phyloP scores from a whole-genome alignment of 2,113 vertebrate genomes.

The Tamias sibiricus region DNA sequence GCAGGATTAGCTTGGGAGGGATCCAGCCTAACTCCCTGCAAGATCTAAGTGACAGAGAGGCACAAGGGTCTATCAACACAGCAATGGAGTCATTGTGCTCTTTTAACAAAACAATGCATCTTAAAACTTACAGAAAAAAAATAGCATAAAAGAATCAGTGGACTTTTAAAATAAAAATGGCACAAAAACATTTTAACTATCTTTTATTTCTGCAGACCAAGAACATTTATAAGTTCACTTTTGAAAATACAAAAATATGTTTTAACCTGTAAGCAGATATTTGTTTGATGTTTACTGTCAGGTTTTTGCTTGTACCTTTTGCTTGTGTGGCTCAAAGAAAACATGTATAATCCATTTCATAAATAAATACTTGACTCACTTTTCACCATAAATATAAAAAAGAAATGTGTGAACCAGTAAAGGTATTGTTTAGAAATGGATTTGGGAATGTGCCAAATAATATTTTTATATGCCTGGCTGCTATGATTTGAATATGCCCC shows the following conservation, averaged over 20 bases:
- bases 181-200: neutral
- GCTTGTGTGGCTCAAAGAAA: neutral
- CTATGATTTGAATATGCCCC: neutral
- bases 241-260: constrained; percentile 36
- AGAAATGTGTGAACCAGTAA: constrained; percentile 9
- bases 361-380: neutral
- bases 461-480: neutral
- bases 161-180: neutral
- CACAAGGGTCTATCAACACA: neutral
- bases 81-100: neutral
- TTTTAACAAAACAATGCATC: constrained; percentile 14
- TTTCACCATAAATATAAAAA: constrained; percentile 32
- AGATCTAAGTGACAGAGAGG: neutral
- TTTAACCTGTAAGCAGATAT: neutral
- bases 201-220: constrained; percentile 36
- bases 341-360: neutral
- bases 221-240: constrained; percentile 15
- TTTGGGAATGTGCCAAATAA: constrained; percentile 27
- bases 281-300: neutral
- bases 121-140: neutral
- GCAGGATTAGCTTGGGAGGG: neutral
- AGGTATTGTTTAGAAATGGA: constrained; percentile 28
- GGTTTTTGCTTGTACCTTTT: neutral
- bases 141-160: neutral
- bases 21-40: neutral